Conservation (phyloP, 2,888 invertebrate genomes). For the Leptothorax acervorum region DNA sequence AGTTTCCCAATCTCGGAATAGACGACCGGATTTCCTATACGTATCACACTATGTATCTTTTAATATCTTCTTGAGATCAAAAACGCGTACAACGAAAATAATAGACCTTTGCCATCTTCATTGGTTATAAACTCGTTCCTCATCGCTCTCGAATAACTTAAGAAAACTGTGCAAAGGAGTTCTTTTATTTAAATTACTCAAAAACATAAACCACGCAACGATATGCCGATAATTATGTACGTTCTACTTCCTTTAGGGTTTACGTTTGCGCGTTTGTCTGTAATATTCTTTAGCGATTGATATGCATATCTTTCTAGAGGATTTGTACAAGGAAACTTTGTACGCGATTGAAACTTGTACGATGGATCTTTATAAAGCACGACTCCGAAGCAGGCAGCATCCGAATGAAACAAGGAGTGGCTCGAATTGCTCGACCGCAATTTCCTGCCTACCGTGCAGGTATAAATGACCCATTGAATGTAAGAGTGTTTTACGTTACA, state of each 20-base stretch:
- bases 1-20: constrained; percentile 1
- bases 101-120: neutral
- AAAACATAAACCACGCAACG: neutral
- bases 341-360: neutral
- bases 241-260: neutral
- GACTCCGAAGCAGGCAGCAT: constrained; percentile 22
- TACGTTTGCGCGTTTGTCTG: neutral
- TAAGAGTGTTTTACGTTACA: constrained; percentile 25
- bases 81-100: neutral
- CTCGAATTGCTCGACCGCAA: constrained; percentile 17
- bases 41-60: neutral
- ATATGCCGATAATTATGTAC: neutral
- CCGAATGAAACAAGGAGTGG: constrained; percentile 46
- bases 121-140: neutral
- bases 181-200: neutral
- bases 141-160: neutral
- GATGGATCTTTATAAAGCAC: constrained; percentile 1
- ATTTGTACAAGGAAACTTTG: neutral
- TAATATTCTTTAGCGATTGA: neutral
- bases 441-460: constrained; percentile 38
- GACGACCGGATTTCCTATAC: neutral
- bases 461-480: constrained; percentile 49
- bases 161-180: neutral
- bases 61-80: neutral
- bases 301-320: neutral